Conservation (phyloP, 2,797 vertebrate species). For the Argentina silus region DNA sequence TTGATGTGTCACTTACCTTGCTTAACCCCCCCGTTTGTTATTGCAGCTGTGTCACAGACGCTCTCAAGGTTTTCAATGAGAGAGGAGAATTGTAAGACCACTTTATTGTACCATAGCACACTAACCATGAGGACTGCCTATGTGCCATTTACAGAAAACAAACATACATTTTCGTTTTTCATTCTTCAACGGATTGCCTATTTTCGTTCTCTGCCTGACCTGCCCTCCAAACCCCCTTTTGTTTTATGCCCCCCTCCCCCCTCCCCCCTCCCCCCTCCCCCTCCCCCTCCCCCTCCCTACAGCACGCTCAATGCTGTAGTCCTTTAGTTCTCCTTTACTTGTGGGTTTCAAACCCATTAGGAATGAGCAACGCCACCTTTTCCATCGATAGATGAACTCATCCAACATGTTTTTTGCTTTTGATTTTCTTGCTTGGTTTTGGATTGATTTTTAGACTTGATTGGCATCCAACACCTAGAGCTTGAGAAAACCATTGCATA, state of each 20-base stretch:
- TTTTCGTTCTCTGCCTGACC: constrained; percentile 75
- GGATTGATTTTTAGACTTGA: constrained; percentile 68
- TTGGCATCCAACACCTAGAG: constrained; percentile 65
- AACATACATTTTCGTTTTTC: constrained; percentile 61
- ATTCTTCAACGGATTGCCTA: constrained; percentile 77
- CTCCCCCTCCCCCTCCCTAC: constrained; percentile 32
- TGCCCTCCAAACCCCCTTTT: constrained; percentile 58
- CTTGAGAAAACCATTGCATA: constrained; percentile 54
- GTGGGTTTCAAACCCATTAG: constrained; percentile 71
- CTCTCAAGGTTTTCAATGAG: constrained; percentile 81
- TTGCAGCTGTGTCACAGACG: constrained; percentile 82
- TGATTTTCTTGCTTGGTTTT: constrained; percentile 71
- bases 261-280: constrained; percentile 22
- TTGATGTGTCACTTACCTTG: constrained; percentile 56
- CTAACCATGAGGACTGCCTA: constrained; percentile 79
- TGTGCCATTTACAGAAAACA: constrained; percentile 75
- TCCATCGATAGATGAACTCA: constrained; percentile 68
- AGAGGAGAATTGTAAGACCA: constrained; percentile 80
- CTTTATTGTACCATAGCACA: constrained; percentile 81
- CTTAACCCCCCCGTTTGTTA: constrained; percentile 75
- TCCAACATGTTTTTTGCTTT: constrained; percentile 62
- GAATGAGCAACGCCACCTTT: constrained; percentile 74
- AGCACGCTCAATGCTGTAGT: constrained; percentile 69
- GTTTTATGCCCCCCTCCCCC: constrained; percentile 23
- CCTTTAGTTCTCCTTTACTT: constrained; percentile 57